phyloP scores from a whole-genome alignment of 2,113 vertebrate species.

The Geococcyx californianus region DNA sequence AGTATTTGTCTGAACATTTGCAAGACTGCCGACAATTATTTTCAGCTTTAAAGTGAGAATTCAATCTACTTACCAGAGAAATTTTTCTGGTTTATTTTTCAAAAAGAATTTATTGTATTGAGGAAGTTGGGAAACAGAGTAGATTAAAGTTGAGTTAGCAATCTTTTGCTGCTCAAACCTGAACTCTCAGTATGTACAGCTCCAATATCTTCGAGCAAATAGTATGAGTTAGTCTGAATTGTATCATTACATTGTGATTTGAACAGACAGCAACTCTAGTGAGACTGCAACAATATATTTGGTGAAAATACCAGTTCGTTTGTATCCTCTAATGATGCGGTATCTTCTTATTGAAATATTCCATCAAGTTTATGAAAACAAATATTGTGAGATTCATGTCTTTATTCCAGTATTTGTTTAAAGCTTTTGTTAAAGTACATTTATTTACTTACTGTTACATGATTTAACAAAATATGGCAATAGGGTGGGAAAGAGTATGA shows the following conservation, averaged over 20 bases:
- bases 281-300: not conserved
- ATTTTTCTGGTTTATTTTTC: not conserved
- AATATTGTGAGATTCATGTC: not conserved
- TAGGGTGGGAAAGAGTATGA: not conserved
- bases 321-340: not conserved
- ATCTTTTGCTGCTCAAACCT: not conserved
- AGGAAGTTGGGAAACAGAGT: not conserved
- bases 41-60: conserved; percentile 84
- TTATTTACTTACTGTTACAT: not conserved
- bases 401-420: not conserved
- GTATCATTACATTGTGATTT: not conserved
- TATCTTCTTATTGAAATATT: not conserved
- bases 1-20: conserved; percentile 81
- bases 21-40: conserved; percentile 78
- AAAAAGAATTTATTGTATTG: not conserved
- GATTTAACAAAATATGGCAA: not conserved
- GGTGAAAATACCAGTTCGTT: not conserved
- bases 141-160: not conserved
- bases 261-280: not conserved
- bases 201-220: too few relatives aligned
- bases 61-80: not conserved
- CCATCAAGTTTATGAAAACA: not conserved
- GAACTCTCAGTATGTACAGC: too few relatives aligned
- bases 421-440: not conserved
- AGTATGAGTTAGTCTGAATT: not conserved